phyloP scores from a whole-genome alignment of 2,888 invertebrate genomes.

The Lacanobia oleracea region DNA sequence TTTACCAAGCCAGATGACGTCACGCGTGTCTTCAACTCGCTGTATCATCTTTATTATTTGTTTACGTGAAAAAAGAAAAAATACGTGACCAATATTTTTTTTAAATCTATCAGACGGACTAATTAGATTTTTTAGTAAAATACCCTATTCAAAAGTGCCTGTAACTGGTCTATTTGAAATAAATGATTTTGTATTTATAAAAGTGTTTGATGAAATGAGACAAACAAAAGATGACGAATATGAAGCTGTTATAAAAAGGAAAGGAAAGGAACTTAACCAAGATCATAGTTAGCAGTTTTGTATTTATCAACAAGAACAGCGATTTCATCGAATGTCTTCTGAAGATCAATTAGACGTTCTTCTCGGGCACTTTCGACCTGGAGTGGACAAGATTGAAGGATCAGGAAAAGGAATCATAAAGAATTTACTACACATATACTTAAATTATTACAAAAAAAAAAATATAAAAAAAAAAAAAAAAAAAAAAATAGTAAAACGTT shows the following conservation, averaged over 20 bases:
- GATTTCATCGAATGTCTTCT: constrained; percentile 78
- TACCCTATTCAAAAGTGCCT: too few relatives aligned
- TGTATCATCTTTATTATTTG: too few relatives aligned
- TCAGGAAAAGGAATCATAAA: not conserved
- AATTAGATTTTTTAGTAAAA: too few relatives aligned
- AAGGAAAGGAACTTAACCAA: constrained; percentile 79
- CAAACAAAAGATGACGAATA: not conserved
- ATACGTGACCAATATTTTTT: too few relatives aligned
- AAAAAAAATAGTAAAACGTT: too few relatives aligned
- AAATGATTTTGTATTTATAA: too few relatives aligned
- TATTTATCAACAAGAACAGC: constrained; percentile 76
- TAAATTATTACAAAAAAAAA: too few relatives aligned
- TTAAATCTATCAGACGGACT: too few relatives aligned
- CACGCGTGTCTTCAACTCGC: too few relatives aligned
- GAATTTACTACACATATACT: not conserved
- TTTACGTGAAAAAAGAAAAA: too few relatives aligned
- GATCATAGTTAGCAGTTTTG: constrained; percentile 82
- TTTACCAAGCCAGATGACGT: too few relatives aligned
- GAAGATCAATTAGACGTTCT: constrained; percentile 73
- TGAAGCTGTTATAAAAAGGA: not conserved
- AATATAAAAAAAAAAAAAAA: too few relatives aligned
- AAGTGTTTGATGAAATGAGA: not conserved
- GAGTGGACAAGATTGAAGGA: constrained; percentile 8
- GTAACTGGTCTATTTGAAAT: not conserved
- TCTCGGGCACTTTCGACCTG: constrained; percentile 71